Evolutionary conservation across 2,113 vertebrate genomes (phyloP).

Genomic region (Peucedramus taeniatus): DNA sequence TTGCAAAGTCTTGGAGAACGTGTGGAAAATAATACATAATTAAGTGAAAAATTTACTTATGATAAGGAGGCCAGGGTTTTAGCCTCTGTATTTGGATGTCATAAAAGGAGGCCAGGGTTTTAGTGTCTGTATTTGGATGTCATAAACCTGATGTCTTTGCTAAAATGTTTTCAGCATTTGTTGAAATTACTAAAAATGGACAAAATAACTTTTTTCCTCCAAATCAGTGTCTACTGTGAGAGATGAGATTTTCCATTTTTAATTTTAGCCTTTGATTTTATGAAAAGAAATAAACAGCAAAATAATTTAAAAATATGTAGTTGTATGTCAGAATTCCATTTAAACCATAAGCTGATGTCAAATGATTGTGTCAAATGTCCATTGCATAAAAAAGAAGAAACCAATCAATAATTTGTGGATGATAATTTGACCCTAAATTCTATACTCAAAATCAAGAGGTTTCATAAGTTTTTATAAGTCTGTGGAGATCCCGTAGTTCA

Average conservation of each 20-base stretch:
- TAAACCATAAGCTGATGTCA: not conserved
- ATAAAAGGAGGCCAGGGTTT: not conserved
- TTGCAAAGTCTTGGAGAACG: not conserved
- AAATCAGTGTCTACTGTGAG: not conserved
- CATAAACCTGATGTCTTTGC: not conserved
- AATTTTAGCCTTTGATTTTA: not conserved
- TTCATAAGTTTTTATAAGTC: not conserved
- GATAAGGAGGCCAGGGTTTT: not conserved
- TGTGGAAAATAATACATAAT: not conserved
- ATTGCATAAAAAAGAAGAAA: not conserved
- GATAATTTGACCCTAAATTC: not conserved
- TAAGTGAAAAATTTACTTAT: not conserved
- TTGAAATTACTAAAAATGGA: not conserved
- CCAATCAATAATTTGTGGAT: not conserved
- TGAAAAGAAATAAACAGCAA: not conserved
- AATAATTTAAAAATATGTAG: not conserved
- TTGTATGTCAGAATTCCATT: not conserved
- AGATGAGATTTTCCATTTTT: not conserved
- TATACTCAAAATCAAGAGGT: not conserved
- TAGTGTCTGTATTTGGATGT: not conserved
- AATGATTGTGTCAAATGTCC: rapidly evolving
- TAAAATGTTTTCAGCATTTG: not conserved
- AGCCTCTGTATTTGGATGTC: not conserved
- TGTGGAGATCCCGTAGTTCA: no score
- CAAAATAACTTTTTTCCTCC: not conserved